phyloP scores from a whole-genome alignment of 2,113 vertebrate species.

The Ia io region DNA sequence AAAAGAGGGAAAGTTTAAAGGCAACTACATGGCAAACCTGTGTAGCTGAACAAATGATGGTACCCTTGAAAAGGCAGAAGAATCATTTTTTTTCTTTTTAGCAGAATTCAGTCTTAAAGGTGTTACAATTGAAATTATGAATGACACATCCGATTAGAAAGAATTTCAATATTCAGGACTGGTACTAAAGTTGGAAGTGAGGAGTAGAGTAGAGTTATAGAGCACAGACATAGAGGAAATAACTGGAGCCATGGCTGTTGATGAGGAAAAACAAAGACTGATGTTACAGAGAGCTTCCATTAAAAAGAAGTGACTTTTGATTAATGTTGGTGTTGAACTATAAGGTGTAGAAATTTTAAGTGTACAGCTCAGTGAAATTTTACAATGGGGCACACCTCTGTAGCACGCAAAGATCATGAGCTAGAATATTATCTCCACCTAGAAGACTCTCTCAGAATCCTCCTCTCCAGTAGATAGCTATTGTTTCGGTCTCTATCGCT shows the following conservation, averaged over 20 bases:
- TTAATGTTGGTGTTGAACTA: background rate
- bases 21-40: background rate
- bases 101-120: background rate
- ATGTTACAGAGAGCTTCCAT: background rate
- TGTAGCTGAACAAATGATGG: background rate
- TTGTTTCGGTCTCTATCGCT: background rate
- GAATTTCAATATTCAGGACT: background rate
- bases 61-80: background rate
- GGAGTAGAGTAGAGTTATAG: background rate
- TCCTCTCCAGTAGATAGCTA: background rate
- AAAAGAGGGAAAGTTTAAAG: background rate
- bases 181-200: background rate
- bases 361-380: background rate
- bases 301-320: background rate
- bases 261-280: background rate
- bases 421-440: background rate
- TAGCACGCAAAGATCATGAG: background rate
- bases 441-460: background rate
- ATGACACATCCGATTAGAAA: background rate
- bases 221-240: background rate
- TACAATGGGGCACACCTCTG: background rate
- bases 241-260: background rate
- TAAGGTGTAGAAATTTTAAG: background rate
- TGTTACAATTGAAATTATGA: background rate
- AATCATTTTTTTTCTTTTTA: background rate